These are phyloP conservation scores for Penaeus monodon DNA, from an alignment of 2,888 invertebrate genomes.

Conservation along the genomic window DNA sequence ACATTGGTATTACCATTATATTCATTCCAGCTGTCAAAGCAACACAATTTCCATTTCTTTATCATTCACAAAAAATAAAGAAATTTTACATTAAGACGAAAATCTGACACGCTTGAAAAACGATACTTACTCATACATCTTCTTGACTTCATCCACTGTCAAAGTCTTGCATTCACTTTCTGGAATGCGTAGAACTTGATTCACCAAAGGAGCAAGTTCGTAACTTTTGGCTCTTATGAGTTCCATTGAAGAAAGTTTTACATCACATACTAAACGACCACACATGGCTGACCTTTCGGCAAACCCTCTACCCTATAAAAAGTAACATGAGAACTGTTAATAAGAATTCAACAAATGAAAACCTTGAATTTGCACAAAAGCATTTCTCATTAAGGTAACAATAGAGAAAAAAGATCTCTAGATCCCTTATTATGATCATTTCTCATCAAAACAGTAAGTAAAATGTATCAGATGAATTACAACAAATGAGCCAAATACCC, in stretches of 20 bases:
- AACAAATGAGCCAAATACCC: constrained; percentile 34
- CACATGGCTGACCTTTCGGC: constrained; percentile 69
- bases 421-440: neutral
- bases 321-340: constrained; percentile 44
- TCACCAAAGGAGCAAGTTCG: constrained; percentile 80
- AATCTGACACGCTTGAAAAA: no score
- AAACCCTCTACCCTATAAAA: constrained; percentile 46
- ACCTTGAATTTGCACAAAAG: neutral
- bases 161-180: constrained; percentile 28
- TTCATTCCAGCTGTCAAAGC: no score
- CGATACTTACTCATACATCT: constrained; percentile 60
- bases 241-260: constrained; percentile 93
- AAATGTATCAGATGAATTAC: neutral
- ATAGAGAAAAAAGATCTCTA: neutral
- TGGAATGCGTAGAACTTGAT: constrained; percentile 77
- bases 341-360: neutral
- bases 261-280: constrained; percentile 92
- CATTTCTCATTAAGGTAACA: neutral
- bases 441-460: neutral
- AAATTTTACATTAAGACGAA: no score
- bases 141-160: constrained; percentile 46
- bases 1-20: no score
- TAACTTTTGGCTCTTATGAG: constrained; percentile 91
- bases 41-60: neutral
- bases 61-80: neutral